Evolutionary conservation across 2,797 vertebrate species (phyloP).

Genomic region (Babyrousa celebensis): DNA sequence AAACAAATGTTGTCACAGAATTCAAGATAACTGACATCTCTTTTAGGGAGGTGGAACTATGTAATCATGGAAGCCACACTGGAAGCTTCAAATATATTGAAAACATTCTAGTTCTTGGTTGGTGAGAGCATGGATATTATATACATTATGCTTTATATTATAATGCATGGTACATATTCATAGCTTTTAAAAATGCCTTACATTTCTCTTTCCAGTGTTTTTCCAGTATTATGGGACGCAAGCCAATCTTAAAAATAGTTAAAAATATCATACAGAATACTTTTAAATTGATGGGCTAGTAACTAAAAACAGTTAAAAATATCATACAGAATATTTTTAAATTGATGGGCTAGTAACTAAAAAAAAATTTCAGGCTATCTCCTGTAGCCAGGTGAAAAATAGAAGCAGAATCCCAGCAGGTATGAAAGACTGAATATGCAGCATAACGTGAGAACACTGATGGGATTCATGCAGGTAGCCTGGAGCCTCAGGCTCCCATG

Average conservation of each 20-base stretch:
- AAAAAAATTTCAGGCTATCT: neutral
- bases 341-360: neutral
- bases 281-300: neutral
- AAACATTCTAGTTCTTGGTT: neutral
- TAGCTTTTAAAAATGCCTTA: constrained; percentile 13
- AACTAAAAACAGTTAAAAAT: constrained; percentile 39
- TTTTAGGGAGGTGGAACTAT: neutral
- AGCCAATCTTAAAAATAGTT: neutral
- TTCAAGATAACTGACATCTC: neutral
- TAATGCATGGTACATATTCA: neutral
- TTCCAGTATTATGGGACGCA: neutral
- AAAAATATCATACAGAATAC: neutral
- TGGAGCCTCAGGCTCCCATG: neutral
- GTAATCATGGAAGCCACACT: neutral
- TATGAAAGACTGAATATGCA: neutral
- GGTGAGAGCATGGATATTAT: neutral
- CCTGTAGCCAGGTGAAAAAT: neutral
- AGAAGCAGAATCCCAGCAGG: neutral
- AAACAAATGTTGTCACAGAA: neutral
- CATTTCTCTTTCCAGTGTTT: constrained; percentile 14
- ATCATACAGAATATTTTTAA: neutral
- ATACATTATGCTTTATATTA: neutral
- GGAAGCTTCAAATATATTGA: neutral
- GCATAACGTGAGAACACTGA: neutral
- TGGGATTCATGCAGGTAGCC: too few species aligned